Percentiles rank a stretch among this genome's conserved stretches.
phyloP scores from a whole-genome alignment of 2,113 vertebrate genomes.

The Scatophagus argus region DNA sequence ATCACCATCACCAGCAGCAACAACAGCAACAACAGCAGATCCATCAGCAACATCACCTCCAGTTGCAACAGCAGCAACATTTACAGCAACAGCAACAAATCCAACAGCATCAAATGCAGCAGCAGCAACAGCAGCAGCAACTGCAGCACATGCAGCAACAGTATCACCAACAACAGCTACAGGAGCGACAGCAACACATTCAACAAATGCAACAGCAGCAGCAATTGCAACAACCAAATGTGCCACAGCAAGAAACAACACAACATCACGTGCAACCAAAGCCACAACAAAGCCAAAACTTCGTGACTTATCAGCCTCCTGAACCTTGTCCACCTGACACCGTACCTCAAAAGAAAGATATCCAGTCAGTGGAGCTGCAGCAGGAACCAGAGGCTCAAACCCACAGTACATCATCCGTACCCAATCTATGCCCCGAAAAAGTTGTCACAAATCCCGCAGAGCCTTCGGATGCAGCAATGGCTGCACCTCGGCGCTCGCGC shows the following conservation, averaged over 20 bases:
- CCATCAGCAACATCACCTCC: slow-evolving; percentile 76
- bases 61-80: slow-evolving; percentile 72
- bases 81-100: slow-evolving; percentile 73
- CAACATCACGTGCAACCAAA: slow-evolving; percentile 84
- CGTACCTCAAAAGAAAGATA: slow-evolving; percentile 63
- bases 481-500: slow-evolving; percentile 91
- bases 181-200: slow-evolving; percentile 62
- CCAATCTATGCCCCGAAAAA: slow-evolving; percentile 84
- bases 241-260: slow-evolving; percentile 64
- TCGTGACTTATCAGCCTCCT: slow-evolving; percentile 54
- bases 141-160: slow-evolving; percentile 77
- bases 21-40: slow-evolving; percentile 77
- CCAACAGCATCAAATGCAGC: slow-evolving; percentile 78
- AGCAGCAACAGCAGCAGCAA: slow-evolving; percentile 81
- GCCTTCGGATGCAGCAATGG: slow-evolving; percentile 73
- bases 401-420: slow-evolving; percentile 72
- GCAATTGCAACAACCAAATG: slow-evolving; percentile 59
- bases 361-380: slow-evolving; percentile 64
- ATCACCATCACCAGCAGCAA: slow-evolving; percentile 70
- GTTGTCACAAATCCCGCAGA: slow-evolving; percentile 80
- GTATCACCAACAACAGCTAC: slow-evolving; percentile 71
- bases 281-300: slow-evolving; percentile 66
- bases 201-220: slow-evolving; percentile 73
- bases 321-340: slow-evolving; percentile 37
- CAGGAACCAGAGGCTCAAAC: slow-evolving; percentile 74